phyloP scores from a whole-genome alignment of 1,140 invertebrate genomes.

The Lethrus apterus region DNA sequence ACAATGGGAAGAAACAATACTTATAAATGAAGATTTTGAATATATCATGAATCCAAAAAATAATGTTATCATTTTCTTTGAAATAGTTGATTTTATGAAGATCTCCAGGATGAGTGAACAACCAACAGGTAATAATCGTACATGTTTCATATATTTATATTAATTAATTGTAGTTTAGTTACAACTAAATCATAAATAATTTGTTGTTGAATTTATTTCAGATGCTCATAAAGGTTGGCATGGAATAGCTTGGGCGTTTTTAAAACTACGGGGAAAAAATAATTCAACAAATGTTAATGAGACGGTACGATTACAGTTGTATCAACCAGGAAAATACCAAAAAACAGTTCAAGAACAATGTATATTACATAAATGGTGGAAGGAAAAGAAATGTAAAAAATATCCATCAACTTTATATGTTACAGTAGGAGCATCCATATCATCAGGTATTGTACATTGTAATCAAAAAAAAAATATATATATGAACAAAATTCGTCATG shows the following conservation, averaged over 20 bases:
- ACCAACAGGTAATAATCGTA: no score
- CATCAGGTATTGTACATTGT: slow-evolving; percentile 21
- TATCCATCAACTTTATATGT: slow-evolving; percentile 35
- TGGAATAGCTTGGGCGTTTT: slow-evolving; percentile 35
- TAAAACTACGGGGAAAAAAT: slow-evolving; percentile 28
- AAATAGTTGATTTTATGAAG: slow-evolving; percentile 34
- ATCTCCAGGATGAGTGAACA: no score
- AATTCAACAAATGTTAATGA: slow-evolving; percentile 25
- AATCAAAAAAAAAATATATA: no score
- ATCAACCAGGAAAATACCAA: slow-evolving; percentile 20
- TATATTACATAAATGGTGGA: slow-evolving; percentile 31
- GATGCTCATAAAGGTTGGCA: slow-evolving; percentile 27
- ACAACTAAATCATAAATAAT: no score
- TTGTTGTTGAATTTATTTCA: slow-evolving; percentile 19
- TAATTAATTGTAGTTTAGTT: no score
- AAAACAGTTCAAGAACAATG: slow-evolving; percentile 17
- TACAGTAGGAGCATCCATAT: slow-evolving; percentile 23
- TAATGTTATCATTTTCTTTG: slow-evolving; percentile 34
- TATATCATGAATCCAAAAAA: slow-evolving; percentile 23
- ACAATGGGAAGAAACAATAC: slow-evolving; percentile 34
- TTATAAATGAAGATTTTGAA: slow-evolving; percentile 32
- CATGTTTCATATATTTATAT: no score
- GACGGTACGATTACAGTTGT: slow-evolving; percentile 34
- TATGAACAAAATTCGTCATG: no score
- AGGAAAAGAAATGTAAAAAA: slow-evolving; percentile 28